Evolutionary conservation across 2,797 vertebrate species (phyloP).

Genomic region (Melanotaenia pygmaea): DNA sequence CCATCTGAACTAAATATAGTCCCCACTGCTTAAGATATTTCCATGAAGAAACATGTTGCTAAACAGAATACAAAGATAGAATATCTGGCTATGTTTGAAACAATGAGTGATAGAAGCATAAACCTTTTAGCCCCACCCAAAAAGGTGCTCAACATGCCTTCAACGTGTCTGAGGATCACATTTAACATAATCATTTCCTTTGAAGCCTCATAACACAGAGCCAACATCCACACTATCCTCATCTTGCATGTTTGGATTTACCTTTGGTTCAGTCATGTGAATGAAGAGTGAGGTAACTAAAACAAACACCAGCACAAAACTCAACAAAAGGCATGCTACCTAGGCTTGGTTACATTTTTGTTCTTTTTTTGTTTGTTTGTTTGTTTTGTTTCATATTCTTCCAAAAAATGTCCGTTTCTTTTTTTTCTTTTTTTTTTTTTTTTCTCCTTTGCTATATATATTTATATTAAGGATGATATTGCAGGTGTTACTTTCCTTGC

Average conservation of each 20-base stretch:
- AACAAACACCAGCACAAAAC: slow-evolving; percentile 85
- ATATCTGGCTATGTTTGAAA: slow-evolving; percentile 50
- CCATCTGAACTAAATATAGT: slow-evolving; percentile 51
- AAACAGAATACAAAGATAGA: slow-evolving; percentile 48
- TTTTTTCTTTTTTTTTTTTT: slow-evolving; percentile 46
- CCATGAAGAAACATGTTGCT: slow-evolving; percentile 50
- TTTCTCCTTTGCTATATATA: slow-evolving; percentile 49
- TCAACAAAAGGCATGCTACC: slow-evolving; percentile 81
- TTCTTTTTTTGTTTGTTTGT: slow-evolving; percentile 35
- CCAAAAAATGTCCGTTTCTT: slow-evolving; percentile 44
- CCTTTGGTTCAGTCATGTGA: slow-evolving; percentile 73
- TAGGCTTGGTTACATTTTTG: slow-evolving; percentile 75
- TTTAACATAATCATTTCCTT: slow-evolving; percentile 53
- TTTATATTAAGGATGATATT: slow-evolving; percentile 50
- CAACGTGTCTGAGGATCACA: slow-evolving; percentile 46
- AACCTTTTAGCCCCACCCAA: slow-evolving; percentile 29
- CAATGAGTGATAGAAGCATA: slow-evolving; percentile 46
- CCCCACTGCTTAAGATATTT: slow-evolving; percentile 49
- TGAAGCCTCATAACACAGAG: slow-evolving; percentile 55
- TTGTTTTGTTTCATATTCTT: slow-evolving; percentile 61
- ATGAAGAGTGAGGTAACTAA: slow-evolving; percentile 68
- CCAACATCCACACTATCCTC: slow-evolving; percentile 40
- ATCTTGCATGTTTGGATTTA: slow-evolving; percentile 60
- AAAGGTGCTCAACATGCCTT: slow-evolving; percentile 49
- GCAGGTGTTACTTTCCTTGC: slow-evolving; percentile 69